A percentile compares a stretch with the other conserved stretches of the same genome.
These are phyloP conservation scores for Drosophila pegasa DNA, from an alignment of 2,888 invertebrate species.

Conservation along the genomic window DNA sequence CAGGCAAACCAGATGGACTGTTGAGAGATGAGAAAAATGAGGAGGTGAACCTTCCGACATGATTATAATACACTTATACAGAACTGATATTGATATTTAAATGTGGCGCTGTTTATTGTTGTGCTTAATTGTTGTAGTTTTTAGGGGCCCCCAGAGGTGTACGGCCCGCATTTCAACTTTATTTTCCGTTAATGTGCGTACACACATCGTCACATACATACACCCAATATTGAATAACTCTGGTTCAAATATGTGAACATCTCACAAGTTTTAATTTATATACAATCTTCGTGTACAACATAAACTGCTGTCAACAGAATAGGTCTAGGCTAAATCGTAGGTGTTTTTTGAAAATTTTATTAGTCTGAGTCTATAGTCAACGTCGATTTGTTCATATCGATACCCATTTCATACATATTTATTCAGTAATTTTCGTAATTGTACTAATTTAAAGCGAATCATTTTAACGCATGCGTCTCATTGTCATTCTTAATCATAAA, in stretches of 20 bases:
- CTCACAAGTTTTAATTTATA: conserved; percentile 20
- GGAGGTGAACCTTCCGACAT: conserved; percentile 32
- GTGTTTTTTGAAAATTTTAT: conserved; percentile 55
- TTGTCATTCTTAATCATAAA: conserved; percentile 36
- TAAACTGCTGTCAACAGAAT: conserved; percentile 41
- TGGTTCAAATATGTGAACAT: conserved; percentile 1
- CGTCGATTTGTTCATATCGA: conserved; percentile 31
- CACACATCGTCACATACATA: neutral
- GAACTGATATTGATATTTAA: conserved; percentile 71
- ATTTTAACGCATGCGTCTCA: conserved; percentile 33
- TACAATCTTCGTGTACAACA: conserved; percentile 46
- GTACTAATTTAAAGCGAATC: conserved; percentile 33
- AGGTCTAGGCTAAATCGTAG: conserved; percentile 42
- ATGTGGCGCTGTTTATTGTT: conserved; percentile 58
- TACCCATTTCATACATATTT: conserved; percentile 40
- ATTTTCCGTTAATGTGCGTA: conserved; percentile 2
- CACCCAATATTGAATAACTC: neutral
- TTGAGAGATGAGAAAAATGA: conserved; percentile 27
- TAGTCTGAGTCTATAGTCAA: conserved; percentile 56
- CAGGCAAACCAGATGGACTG: conserved; percentile 58
- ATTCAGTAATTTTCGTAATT: conserved; percentile 26
- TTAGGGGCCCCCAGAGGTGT: conserved; percentile 12
- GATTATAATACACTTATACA: conserved; percentile 46
- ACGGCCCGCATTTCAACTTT: conserved; percentile 18
- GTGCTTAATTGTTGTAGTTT: conserved; percentile 58